These are phyloP conservation scores for Oreochromis spilurus DNA, from an alignment of 2,113 vertebrate genomes.

Conservation along the genomic window DNA sequence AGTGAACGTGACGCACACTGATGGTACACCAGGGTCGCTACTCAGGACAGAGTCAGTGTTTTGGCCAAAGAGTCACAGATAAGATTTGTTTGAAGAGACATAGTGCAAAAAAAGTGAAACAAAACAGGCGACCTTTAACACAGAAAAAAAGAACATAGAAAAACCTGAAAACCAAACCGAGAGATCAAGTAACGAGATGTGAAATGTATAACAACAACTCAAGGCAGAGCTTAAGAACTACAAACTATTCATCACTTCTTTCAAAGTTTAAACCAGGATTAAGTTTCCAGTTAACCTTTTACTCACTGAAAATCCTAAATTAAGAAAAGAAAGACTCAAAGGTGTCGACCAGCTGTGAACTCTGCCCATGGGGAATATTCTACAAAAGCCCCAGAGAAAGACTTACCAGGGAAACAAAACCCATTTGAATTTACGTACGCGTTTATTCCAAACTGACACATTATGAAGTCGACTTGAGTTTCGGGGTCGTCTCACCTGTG, in stretches of 20 bases:
- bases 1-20: background rate
- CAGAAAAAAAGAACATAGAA: background rate
- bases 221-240: background rate
- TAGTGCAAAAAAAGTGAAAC: constrained; percentile 9
- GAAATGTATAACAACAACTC: background rate
- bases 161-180: background rate
- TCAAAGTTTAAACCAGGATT: background rate
- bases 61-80: constrained; percentile 16
- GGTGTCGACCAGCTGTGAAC: background rate
- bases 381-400: background rate
- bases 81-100: constrained; percentile 35
- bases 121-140: constrained; percentile 16
- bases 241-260: background rate
- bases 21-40: background rate
- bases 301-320: background rate
- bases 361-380: background rate
- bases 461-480: background rate
- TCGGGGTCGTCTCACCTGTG: constrained; percentile 77
- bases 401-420: background rate
- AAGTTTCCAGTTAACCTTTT: background rate
- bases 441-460: background rate
- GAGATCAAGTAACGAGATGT: background rate
- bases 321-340: background rate
- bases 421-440: background rate
- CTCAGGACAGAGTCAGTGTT: constrained; percentile 23